These are phyloP conservation scores for Diabrotica virgifera DNA, from an alignment of 1,140 invertebrate genomes.

Conservation along the genomic window DNA sequence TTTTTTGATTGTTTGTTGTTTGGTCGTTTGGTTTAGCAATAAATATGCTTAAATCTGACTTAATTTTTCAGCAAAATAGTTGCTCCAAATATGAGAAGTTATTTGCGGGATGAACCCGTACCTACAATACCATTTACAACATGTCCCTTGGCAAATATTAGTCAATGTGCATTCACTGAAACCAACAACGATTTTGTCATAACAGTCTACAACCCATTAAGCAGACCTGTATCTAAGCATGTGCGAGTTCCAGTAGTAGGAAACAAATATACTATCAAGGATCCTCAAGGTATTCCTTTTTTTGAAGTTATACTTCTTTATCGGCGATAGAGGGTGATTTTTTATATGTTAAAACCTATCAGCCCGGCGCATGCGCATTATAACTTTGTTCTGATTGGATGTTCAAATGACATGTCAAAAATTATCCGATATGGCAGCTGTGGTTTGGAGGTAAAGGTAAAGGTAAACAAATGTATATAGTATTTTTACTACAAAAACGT, in stretches of 20 bases:
- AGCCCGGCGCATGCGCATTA: no score
- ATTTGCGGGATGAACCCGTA: constrained; percentile 5
- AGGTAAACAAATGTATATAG: no score
- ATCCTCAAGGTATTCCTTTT: constrained; percentile 54
- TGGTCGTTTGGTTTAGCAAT: no score
- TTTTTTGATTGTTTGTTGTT: no score
- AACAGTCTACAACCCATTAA: constrained; percentile 79
- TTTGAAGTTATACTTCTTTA: no score
- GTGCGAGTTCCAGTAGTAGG: constrained; percentile 69
- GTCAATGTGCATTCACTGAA: constrained; percentile 64
- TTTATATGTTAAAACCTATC: no score
- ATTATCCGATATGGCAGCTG: no score
- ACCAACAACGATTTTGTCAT: constrained; percentile 60
- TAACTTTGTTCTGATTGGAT: no score
- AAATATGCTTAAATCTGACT: background rate
- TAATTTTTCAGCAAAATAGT: constrained; percentile 13
- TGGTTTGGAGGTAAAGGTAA: no score
- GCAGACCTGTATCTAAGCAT: constrained; percentile 60
- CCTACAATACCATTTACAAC: constrained; percentile 23
- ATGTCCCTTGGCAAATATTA: constrained; percentile 55
- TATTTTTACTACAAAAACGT: no score
- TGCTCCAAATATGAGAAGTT: background rate
- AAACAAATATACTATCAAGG: constrained; percentile 60
- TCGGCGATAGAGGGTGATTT: no score
- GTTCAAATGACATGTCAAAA: no score